Base-by-base conservation (phyloP, 2,113 vertebrate species). In the Catagonus wagneri region DNA sequence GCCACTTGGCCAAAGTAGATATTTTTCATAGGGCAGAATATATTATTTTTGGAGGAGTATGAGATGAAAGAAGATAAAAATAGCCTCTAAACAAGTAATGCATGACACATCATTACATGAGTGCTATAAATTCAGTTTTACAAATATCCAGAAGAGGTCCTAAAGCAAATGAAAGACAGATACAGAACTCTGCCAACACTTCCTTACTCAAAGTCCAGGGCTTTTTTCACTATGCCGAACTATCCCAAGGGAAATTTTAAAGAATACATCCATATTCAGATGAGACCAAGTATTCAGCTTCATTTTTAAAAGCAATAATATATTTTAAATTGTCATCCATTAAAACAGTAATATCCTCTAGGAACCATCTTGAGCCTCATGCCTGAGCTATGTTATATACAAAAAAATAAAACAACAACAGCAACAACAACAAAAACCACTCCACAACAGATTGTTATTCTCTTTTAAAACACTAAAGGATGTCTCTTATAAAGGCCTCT, bases 271-370 rank as follows among this genome's bases (percentile, higher is more conserved):
- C 25, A 76, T 25, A 83, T 95, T 91, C 65, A 94, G 36, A 74
- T 50, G 63, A 76, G 7, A 89, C 1, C 61, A 81, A 61, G 66
- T n/a, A 87, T 90, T 71, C 10, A 44, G 34, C 72, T 83, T 87
- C 75, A 72, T 54, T 89, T 79, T 91, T 72, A 2, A 29, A 89
- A 88, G 17, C 39, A 34, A 89, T 50, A 79, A 80, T 69, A 17
- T 66, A 83, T 94, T 94, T 88, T 84, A 87, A 94, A 81, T 79
- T 20, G 54, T 66, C 23, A 60, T 25, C 60, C 36, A 87, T 81
- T 92, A 75, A 89, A 84, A 60, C 56, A 66, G 25, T 17, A 88
- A 61, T 88, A 89, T 16, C 65, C 6, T 69, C 17, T 27, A 86
- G 61, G 52, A 89, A 78, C 3, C 44, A 93, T 32, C 58, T 34